Conservation (phyloP, 2,113 vertebrate genomes). For the Entomyzon cyanotis region DNA sequence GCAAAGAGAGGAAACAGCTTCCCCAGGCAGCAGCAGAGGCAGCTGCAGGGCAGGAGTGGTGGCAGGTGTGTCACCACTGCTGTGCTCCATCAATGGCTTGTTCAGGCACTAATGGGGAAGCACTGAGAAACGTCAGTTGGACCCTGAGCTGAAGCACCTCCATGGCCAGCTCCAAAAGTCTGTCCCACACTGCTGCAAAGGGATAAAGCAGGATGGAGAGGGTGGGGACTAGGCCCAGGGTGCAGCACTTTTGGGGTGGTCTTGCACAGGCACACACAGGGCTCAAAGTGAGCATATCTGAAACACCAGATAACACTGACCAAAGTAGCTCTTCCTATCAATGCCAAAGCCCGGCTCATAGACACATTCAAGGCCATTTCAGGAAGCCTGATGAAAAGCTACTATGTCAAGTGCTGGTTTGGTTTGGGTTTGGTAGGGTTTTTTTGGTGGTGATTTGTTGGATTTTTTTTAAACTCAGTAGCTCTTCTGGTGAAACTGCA, state of each 20-base stretch:
- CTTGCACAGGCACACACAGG: background rate
- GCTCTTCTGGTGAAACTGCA: background rate
- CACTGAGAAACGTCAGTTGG: accelerated
- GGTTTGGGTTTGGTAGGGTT: background rate
- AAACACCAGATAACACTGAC: background rate
- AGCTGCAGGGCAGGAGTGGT: background rate
- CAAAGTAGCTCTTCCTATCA: background rate
- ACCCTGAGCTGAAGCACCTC: background rate
- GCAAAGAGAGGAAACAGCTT: background rate
- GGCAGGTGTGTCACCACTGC: background rate
- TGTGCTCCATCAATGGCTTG: accelerated
- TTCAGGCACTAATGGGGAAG: background rate
- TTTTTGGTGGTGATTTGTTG: background rate
- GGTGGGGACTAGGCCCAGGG: background rate
- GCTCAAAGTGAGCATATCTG: background rate
- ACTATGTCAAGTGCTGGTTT: background rate
- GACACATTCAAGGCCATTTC: background rate
- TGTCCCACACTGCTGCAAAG: background rate
- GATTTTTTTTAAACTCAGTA: background rate
- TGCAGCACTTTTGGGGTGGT: background rate
- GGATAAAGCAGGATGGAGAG: background rate
- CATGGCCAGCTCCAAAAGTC: background rate
- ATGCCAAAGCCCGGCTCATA: background rate
- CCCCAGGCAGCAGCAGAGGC: background rate
- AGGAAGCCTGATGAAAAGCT: background rate